phyloP scores from a whole-genome alignment of 2,888 invertebrate genomes.

The Phania funesta region DNA sequence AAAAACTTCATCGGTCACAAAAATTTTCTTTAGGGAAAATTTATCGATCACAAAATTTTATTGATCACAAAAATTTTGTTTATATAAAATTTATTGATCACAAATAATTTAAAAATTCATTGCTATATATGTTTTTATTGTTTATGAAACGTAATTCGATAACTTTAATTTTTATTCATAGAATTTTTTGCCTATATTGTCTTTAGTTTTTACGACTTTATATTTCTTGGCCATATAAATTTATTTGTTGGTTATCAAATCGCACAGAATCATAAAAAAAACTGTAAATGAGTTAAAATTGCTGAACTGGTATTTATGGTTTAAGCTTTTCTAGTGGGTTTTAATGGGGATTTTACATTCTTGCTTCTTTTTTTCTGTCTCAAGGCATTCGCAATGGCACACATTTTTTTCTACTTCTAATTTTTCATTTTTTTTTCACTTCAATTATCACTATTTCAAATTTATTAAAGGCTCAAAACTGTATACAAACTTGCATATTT shows the following conservation, averaged over 20 bases:
- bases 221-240: too few species aligned
- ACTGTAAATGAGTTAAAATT: constrained; percentile 16
- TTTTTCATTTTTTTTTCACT: constrained; percentile 21
- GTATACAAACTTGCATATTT: constrained; percentile 11
- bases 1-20: background rate
- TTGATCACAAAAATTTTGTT: too few species aligned
- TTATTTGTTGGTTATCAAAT: background rate
- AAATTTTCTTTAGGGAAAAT: background rate
- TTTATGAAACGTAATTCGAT: too few species aligned
- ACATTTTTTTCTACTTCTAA: background rate
- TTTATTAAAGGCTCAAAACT: constrained; percentile 21
- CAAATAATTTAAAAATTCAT: too few species aligned
- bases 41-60: background rate
- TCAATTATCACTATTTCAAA: constrained; percentile 23
- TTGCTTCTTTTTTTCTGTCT: background rate
- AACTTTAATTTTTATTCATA: too few species aligned
- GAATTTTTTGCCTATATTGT: too few species aligned
- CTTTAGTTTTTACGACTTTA: too few species aligned
- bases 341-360: background rate
- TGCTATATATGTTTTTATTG: too few species aligned
- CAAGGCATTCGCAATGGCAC: background rate
- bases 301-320: constrained; percentile 43
- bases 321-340: too few species aligned
- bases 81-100: too few species aligned
- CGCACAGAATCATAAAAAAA: background rate